Evolutionary conservation across 2,888 invertebrate genomes (phyloP), one percentile per base, ranked within the genome.

Genomic region (Druceiella hillmani): DNA sequence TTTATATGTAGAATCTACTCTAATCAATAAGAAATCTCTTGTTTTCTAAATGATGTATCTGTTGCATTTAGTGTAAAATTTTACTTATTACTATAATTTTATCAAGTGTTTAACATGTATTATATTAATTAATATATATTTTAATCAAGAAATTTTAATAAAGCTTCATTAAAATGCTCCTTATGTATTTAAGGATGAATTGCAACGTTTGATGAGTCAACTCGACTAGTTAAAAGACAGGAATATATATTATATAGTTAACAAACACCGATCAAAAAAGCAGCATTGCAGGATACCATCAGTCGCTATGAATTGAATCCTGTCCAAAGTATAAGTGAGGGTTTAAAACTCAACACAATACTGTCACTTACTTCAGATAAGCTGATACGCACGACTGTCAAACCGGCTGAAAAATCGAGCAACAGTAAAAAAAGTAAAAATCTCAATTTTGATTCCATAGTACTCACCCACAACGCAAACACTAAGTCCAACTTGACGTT

Each of bases 221-320:
- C 65, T 90, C 26, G 88, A 88, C 49, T 66, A 82, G 41, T 69
- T 90, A n/a, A 83, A 83, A 48, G 89, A 89, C 52, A 78, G 84
- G 42, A 81, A 83, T 54, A 75, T 79, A 69, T 78, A 87, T 44
- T 75, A 85, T 11, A 84, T 1, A 87, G 87, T 53, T 74, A 80
- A 11, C 79, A 81, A 39, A 65, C 89, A 43, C 81, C 81, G 9
- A 78, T 81, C 37, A 83, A 85, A 53, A 83, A 89, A 46, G 72
- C 76, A 1, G 85, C 87, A 4, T 89, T 89, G 88, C 85, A 87
- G 52, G 86, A 87, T 41, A 87, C 87, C 0, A 82, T 84, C 1
- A 73, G 74, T 16, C 59, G 74, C 5, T 72, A 75, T 31, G 81
- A 81, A 11, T 53, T 61, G 17, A 69, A 65, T 47, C 71, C 75